Percentiles rank a stretch among this genome's conserved stretches.
Conservation (phyloP, 2,113 vertebrate genomes). For the Tyrannus savana region DNA sequence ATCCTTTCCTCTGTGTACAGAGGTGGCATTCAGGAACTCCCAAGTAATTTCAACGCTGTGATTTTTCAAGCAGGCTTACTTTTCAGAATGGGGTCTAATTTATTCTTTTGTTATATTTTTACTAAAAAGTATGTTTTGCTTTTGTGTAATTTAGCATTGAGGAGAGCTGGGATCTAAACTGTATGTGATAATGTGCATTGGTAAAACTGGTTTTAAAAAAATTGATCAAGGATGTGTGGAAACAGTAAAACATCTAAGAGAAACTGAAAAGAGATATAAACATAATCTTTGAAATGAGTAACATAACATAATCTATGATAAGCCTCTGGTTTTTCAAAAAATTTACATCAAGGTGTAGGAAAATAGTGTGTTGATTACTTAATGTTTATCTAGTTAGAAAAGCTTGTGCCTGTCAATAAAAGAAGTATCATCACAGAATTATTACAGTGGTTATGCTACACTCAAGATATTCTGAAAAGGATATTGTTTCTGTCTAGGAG, state of each 20-base stretch:
- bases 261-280: neutral
- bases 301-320: neutral
- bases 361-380: neutral
- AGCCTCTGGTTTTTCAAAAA: neutral
- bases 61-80: neutral
- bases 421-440: neutral
- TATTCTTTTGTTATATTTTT: neutral
- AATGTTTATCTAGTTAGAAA: neutral
- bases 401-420: neutral
- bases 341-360: neutral
- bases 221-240: neutral
- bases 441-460: neutral
- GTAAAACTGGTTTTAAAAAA: neutral
- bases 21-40: neutral
- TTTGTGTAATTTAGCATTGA: neutral
- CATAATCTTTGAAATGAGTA: neutral
- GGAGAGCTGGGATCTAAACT: neutral
- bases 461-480: neutral
- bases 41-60: neutral
- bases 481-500: neutral
- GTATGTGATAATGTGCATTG: neutral
- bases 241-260: neutral
- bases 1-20: neutral
- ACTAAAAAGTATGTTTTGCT: neutral
- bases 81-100: neutral